Base-by-base conservation (phyloP, 2,113 vertebrate species). In the Oncorhynchus kisutch region DNA sequence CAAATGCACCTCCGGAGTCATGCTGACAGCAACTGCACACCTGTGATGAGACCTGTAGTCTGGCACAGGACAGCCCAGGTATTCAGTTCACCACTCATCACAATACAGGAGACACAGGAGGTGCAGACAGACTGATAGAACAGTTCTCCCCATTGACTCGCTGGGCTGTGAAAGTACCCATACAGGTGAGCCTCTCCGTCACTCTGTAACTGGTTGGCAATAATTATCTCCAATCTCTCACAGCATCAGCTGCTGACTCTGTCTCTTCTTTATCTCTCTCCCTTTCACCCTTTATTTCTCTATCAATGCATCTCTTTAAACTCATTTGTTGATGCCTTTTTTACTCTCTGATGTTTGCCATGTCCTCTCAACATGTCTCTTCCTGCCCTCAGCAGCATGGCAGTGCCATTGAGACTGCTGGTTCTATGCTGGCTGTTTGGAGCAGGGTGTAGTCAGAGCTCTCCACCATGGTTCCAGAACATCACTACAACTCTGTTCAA, bases 401-500 rank as follows among this genome's bases (percentile, higher is more conserved):
- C 68, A 22, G 48, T 48, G 12, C 1, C 5, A 57, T 29, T 83
- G 3, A n/a, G 20, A 51, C 70, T 92, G 72, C 64, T 93, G 81
- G 51, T 83, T 65, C 75, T 92, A 39, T 83, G 71, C 69, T 85
- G 72, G 29, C 13, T 31, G 5, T 60, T 89, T 1, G 73, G 31
- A n/a, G 71, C 72, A 39, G 67, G 81, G 67, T 67, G 22, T 51
- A 49, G 70, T 6, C 22, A 3, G 3, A 75, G 24, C 74, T 67
- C 82, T 20, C 85, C 90, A n/a, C 18, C 4, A 2, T 90, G 82
- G 91, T 92, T 80, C 78, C 6, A 60, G 0, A 88, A 74, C 74
- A 89, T 75, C 68, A 81, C 59, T 75, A 94, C 88, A 68, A 78
- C 18, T 16, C 92, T 95, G 79, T 94, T 97, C 72, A 83, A 20